Conservation (phyloP, 2,113 vertebrate genomes). For the Zosterops borbonicus region DNA sequence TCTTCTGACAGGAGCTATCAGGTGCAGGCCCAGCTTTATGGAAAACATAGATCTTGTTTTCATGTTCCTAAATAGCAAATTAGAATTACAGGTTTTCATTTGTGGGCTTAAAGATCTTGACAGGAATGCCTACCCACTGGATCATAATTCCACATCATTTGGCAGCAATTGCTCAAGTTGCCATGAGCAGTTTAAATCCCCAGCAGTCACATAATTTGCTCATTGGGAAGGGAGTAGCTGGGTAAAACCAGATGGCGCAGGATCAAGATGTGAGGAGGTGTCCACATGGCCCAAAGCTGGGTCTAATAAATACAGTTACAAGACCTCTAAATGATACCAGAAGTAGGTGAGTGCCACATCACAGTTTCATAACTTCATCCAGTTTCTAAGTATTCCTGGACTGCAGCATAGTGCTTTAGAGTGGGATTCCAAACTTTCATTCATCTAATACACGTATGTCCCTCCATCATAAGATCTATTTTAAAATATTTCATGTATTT, state of each 20-base stretch:
- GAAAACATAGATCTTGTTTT: neutral
- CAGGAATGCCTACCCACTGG: neutral
- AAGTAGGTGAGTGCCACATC: neutral
- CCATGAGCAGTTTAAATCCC: constrained; percentile 23
- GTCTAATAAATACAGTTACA: neutral
- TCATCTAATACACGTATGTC: neutral
- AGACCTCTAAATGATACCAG: neutral
- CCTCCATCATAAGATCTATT: neutral
- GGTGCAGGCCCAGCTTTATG: neutral
- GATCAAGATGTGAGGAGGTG: neutral
- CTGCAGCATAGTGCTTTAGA: neutral
- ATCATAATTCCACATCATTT: constrained; percentile 8
- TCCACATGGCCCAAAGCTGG: neutral
- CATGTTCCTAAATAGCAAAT: neutral
- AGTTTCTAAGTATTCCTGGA: neutral
- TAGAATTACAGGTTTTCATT: constrained; percentile 6
- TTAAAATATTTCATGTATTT: neutral
- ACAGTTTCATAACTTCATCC: neutral
- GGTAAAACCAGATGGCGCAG: neutral
- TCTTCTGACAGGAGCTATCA: neutral
- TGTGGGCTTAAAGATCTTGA: neutral
- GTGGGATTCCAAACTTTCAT: neutral
- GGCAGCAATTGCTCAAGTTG: neutral
- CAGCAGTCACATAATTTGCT: neutral
- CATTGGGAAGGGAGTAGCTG: neutral